Evolutionary conservation across 2,888 invertebrate species (phyloP).

Genomic region (Liodrosophila aerea): DNA sequence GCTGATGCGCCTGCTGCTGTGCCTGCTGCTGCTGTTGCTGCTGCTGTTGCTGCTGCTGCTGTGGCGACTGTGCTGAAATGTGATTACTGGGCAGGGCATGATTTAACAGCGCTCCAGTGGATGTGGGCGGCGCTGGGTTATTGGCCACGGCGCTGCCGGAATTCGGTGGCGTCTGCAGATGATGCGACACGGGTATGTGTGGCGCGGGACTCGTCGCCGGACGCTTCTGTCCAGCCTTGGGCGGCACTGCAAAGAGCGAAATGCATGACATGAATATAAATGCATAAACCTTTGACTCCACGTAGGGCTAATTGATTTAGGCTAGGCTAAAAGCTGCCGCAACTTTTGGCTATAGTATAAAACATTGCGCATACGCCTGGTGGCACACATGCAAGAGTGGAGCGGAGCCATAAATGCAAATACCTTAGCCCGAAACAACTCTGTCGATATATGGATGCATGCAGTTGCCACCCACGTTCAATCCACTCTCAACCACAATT

Average conservation of each 20-base stretch:
- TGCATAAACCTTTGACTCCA: not conserved
- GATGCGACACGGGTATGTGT: constrained; percentile 80
- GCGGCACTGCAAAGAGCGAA: constrained; percentile 78
- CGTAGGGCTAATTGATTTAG: not conserved
- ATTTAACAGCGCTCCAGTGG: constrained; percentile 62
- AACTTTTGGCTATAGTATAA: not conserved
- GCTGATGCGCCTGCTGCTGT: constrained; percentile 78
- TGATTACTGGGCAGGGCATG: constrained; percentile 79
- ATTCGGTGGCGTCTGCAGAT: constrained; percentile 79
- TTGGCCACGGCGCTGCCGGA: constrained; percentile 41
- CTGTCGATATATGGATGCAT: too few species aligned
- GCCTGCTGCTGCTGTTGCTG: constrained; percentile 72
- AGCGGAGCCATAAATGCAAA: not conserved
- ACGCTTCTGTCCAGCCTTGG: constrained; percentile 82
- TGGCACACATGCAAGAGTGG: constrained; percentile 42
- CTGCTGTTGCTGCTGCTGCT: constrained; percentile 70
- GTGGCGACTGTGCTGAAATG: constrained; percentile 79
- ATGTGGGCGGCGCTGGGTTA: constrained; percentile 54
- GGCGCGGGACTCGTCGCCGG: constrained; percentile 82
- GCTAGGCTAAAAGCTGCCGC: not conserved
- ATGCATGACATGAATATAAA: not conserved
- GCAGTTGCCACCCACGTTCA: too few species aligned
- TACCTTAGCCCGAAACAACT: too few species aligned
- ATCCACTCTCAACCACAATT: constrained; percentile 1
- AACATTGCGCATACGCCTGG: constrained; percentile 64